Evolutionary conservation across 1,140 invertebrate genomes (phyloP).

Genomic region (Daktulosphaira vitifoliae): DNA sequence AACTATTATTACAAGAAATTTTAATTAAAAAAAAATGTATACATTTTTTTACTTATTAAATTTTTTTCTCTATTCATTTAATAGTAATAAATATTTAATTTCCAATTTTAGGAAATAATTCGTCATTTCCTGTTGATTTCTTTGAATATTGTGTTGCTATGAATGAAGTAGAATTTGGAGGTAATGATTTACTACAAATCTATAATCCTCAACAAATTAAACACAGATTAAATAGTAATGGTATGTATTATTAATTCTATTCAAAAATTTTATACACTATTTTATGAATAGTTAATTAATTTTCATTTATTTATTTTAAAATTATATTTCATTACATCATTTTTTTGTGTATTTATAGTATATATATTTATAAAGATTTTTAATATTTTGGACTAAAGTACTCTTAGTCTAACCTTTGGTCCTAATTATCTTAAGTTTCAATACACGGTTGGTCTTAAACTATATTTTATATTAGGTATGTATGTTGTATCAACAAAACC

Average conservation of each 20-base stretch:
- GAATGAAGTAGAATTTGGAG: slow-evolving; percentile 90
- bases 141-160: slow-evolving; percentile 89
- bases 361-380: too few relatives aligned
- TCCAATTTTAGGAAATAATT: slow-evolving; percentile 42
- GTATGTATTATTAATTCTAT: slow-evolving; percentile 48
- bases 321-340: not conserved
- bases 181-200: slow-evolving; percentile 89
- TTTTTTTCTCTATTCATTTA: too few relatives aligned
- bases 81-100: too few relatives aligned
- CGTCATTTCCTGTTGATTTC: slow-evolving; percentile 86
- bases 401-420: too few relatives aligned
- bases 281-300: not conserved
- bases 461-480: slow-evolving; percentile 53
- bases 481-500: slow-evolving; percentile 83
- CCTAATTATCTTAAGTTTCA: not conserved
- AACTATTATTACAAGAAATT: too few relatives aligned
- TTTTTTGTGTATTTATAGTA: not conserved
- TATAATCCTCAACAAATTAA: slow-evolving; percentile 94
- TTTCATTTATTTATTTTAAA: not conserved
- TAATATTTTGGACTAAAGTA: too few relatives aligned
- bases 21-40: too few relatives aligned
- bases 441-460: slow-evolving; percentile 69
- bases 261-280: not conserved
- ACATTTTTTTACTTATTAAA: too few relatives aligned
- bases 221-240: slow-evolving; percentile 79